Conservation (phyloP, 2,113 vertebrate genomes). For the Ascaphus truei region DNA sequence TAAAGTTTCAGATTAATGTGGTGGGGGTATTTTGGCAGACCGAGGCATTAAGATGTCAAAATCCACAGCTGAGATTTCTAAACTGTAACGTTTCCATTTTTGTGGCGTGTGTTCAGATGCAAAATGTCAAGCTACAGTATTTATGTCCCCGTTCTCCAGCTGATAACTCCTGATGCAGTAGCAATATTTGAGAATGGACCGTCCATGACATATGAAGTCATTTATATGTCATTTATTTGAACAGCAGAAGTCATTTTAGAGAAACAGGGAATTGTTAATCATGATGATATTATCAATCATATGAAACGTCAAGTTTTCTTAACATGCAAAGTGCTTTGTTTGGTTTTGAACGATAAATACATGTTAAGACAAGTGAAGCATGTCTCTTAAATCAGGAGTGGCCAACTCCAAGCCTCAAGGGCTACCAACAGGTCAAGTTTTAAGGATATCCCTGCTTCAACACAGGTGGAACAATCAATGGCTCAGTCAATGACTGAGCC, state of each 20-base stretch:
- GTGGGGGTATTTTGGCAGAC: no score
- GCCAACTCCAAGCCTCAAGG: no score
- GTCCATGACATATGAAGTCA: slow-evolving; percentile 7
- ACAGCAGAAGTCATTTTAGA: not conserved
- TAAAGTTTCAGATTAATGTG: no score
- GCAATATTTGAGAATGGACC: slow-evolving; percentile 6
- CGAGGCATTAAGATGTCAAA: no score
- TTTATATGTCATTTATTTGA: no score
- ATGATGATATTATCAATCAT: not conserved
- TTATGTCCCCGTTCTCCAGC: not conserved
- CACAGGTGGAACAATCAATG: no score
- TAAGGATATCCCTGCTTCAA: no score
- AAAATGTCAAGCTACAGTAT: slow-evolving; percentile 8
- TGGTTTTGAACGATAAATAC: not conserved
- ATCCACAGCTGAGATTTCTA: not conserved
- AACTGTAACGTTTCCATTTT: not conserved
- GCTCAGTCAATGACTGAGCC: no score
- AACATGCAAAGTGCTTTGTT: not conserved
- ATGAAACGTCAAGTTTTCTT: not conserved
- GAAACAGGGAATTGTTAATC: not conserved
- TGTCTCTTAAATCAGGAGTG: no score
- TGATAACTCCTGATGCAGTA: slow-evolving; percentile 13
- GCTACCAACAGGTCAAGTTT: no score
- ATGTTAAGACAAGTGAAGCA: slow-evolving; percentile 16
- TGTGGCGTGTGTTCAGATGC: not conserved